Conservation (phyloP, 2,797 vertebrate species). For the Enteromius treurensis region DNA sequence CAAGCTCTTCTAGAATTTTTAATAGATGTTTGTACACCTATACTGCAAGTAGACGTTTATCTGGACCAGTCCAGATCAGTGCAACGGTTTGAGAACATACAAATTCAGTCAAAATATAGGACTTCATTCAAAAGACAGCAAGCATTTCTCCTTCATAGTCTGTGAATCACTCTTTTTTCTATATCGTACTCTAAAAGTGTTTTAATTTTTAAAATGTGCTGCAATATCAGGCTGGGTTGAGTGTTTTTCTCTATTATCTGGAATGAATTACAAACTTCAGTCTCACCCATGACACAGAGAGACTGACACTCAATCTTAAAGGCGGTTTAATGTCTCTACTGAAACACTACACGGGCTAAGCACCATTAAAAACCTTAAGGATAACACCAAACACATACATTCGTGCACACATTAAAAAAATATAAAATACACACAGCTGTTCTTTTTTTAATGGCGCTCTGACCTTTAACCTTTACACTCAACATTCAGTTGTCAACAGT, state of each 20-base stretch:
- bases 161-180: not conserved
- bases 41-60: not conserved
- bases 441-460: constrained; percentile 10
- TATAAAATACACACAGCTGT: constrained; percentile 5
- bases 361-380: constrained; percentile 27
- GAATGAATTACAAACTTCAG: constrained; percentile 11
- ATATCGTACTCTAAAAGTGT: not conserved
- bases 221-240: constrained; percentile 12
- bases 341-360: constrained; percentile 35
- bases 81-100: constrained; percentile 18
- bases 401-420: constrained; percentile 6
- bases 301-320: constrained; percentile 23
- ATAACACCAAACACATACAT: constrained; percentile 17
- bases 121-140: constrained; percentile 5
- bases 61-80: constrained; percentile 28
- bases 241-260: not conserved
- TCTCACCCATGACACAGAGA: not conserved
- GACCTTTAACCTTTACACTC: constrained; percentile 36
- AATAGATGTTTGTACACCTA: constrained; percentile 10
- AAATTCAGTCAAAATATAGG: constrained; percentile 5
- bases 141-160: not conserved
- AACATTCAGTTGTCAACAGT: constrained; percentile 25
- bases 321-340: constrained; percentile 27
- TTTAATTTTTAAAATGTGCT: not conserved
- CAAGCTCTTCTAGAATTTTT: not conserved